Evolutionary conservation across 1,140 invertebrate genomes (phyloP).

Genomic region (Colletes latitarsis): DNA sequence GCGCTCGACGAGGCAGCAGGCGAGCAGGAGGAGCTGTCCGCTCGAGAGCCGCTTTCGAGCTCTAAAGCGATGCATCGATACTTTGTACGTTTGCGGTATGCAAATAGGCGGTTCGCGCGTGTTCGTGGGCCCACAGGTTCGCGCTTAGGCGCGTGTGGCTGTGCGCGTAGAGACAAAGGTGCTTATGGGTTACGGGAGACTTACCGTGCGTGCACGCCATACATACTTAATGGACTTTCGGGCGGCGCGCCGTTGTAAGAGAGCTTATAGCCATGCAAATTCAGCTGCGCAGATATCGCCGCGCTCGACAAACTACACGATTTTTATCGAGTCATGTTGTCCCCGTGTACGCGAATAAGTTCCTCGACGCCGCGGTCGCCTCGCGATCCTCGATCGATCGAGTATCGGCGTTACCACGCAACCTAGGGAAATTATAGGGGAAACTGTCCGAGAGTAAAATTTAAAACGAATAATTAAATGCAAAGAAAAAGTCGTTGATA

Average conservation of each 20-base stretch:
- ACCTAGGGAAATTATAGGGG: no score
- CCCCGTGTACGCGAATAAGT: background rate
- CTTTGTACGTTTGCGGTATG: constrained; percentile 14
- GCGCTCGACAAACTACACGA: constrained; percentile 6
- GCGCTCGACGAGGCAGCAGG: background rate
- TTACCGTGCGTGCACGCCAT: constrained; percentile 45
- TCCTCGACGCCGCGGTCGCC: background rate
- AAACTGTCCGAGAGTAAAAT: no score
- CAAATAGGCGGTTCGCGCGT: constrained; percentile 1
- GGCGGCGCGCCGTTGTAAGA: constrained; percentile 23
- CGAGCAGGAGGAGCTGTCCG: no score
- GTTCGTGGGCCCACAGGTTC: background rate
- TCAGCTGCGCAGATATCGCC: constrained; percentile 39
- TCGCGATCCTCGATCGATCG: background rate
- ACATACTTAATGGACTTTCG: constrained; percentile 54
- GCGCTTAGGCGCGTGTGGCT: background rate
- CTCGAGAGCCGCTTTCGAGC: background rate
- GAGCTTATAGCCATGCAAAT: constrained; percentile 43
- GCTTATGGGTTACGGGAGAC: constrained; percentile 49
- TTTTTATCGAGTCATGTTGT: constrained; percentile 30
- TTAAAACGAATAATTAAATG: no score
- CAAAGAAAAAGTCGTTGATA: no score
- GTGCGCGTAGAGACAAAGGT: constrained; percentile 47
- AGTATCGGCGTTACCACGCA: no score
- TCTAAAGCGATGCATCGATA: constrained; percentile 7